Conservation (phyloP, 2,113 vertebrate genomes). For the Carassius gibelio region DNA sequence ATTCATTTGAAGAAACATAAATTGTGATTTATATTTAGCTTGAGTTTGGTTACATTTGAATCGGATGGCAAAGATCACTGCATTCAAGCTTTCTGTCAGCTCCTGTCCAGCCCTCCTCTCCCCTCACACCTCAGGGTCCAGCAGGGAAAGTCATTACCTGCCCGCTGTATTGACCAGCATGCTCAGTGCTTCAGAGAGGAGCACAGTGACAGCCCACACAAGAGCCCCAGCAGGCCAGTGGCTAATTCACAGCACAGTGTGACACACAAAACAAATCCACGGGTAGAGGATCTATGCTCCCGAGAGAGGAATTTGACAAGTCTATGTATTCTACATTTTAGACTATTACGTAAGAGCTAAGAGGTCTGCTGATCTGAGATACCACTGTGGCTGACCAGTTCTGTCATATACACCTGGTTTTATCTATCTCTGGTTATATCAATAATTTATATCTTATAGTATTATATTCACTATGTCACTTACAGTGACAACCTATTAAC, state of each 20-base stretch:
- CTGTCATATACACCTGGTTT: neutral
- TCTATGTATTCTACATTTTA: neutral
- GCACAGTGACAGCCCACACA: neutral
- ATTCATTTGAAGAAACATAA: neutral
- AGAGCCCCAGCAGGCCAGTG: neutral
- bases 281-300: constrained; percentile 2
- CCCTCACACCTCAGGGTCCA: constrained; percentile 22
- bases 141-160: constrained; percentile 57
- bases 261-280: constrained; percentile 38
- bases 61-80: neutral
- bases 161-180: constrained; percentile 17
- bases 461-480: neutral
- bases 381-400: neutral
- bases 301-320: neutral
- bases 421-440: too few relatives aligned
- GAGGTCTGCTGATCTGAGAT: neutral
- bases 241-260: constrained; percentile 11
- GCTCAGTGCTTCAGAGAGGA: constrained; percentile 39
- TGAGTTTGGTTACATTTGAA: neutral
- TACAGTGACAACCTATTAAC: neutral
- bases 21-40: neutral
- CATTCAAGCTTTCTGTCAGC: neutral
- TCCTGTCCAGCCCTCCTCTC: neutral
- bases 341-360: neutral
- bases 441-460: too few relatives aligned